A percentile compares a stretch with the other conserved stretches of the same genome.
phyloP scores from a whole-genome alignment of 2,113 vertebrate genomes.

The Nanorana parkeri region DNA sequence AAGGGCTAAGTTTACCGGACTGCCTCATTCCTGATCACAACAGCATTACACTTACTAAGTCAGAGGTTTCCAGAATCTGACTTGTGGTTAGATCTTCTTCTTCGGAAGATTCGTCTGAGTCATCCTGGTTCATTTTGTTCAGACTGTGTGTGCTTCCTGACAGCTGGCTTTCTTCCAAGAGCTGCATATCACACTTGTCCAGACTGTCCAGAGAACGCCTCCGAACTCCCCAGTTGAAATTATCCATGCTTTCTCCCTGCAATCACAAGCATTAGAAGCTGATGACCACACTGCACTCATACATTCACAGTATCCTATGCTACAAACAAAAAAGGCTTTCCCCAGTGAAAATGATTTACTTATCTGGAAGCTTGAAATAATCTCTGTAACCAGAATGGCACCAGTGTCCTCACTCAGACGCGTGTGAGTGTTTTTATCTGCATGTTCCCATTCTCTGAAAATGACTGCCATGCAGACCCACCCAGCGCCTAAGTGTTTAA shows the following conservation, averaged over 20 bases:
- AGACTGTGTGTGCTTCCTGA: conserved; percentile 87
- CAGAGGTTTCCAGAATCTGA: conserved; percentile 87
- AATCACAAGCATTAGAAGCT: conserved; percentile 59
- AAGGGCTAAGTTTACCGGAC: too few relatives aligned
- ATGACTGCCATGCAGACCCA: conserved; percentile 27
- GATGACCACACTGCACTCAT: background rate
- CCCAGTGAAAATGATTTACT: too few relatives aligned
- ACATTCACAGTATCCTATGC: background rate
- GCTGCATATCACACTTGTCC: conserved; percentile 87
- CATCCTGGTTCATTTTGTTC: conserved; percentile 80
- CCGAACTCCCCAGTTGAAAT: conserved; percentile 97
- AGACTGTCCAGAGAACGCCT: conserved; percentile 92
- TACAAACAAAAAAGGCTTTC: background rate
- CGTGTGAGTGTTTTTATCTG: conserved; percentile 26
- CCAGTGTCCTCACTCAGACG: background rate
- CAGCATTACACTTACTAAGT: conserved; percentile 78
- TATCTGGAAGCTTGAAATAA: too few relatives aligned
- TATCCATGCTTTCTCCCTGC: conserved; percentile 95
- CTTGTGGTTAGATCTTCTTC: conserved; percentile 90
- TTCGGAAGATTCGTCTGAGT: conserved; percentile 92
- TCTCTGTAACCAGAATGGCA: background rate
- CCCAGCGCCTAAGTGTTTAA: conserved; percentile 48
- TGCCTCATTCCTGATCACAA: background rate
- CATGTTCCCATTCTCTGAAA: conserved; percentile 26
- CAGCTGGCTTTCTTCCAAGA: conserved; percentile 86